These are phyloP conservation scores for Lithophane semibrunnea DNA, from an alignment of 2,888 invertebrate species.

Conservation along the genomic window DNA sequence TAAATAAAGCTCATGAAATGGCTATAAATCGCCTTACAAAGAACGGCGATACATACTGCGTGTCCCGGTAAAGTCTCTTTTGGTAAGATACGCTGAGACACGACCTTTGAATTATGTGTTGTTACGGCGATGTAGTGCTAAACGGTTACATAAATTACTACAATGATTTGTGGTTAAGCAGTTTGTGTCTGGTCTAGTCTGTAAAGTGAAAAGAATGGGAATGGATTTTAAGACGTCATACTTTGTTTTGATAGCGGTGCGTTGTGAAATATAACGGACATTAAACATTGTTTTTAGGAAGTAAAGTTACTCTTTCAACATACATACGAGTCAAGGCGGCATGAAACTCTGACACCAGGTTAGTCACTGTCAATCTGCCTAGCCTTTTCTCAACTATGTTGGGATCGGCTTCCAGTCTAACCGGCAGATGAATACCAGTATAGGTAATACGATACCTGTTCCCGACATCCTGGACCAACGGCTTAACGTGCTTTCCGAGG, in stretches of 20 bases:
- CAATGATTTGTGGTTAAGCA: slow-evolving; percentile 65
- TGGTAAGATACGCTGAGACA: slow-evolving; percentile 72
- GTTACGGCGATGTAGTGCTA: slow-evolving; percentile 70
- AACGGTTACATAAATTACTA: slow-evolving; percentile 73
- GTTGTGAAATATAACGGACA: not conserved
- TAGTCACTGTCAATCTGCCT: no score
- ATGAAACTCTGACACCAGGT: no score
- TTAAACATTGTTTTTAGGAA: not conserved
- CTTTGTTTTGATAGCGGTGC: not conserved
- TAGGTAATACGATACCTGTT: no score
- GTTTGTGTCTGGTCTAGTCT: slow-evolving; percentile 30
- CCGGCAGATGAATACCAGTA: no score
- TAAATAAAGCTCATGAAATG: slow-evolving; percentile 89
- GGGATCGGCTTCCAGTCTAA: no score
- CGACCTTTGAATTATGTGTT: slow-evolving; percentile 76
- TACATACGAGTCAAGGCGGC: not conserved
- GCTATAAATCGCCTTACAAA: slow-evolving; percentile 87
- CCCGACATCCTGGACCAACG: no score
- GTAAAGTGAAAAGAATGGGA: slow-evolving; percentile 50
- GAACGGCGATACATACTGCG: slow-evolving; percentile 80
- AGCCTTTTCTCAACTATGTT: no score
- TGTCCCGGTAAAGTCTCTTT: slow-evolving; percentile 76
- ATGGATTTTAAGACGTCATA: slow-evolving; percentile 22
- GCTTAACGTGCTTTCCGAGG: no score
- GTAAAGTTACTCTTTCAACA: not conserved